phyloP scores from a whole-genome alignment of 2,797 vertebrate species.

The Gobionotothen gibberifrons region DNA sequence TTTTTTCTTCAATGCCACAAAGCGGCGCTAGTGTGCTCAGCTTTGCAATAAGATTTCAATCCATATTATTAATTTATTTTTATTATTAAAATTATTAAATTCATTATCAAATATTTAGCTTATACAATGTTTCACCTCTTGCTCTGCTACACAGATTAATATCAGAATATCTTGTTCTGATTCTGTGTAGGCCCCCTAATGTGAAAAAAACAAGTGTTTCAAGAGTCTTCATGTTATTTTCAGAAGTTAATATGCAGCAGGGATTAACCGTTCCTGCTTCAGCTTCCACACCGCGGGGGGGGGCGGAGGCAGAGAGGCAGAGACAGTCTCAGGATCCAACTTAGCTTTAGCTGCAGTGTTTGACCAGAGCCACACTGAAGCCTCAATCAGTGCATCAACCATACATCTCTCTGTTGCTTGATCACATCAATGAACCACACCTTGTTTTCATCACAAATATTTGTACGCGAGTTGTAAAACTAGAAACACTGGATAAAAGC shows the following conservation, averaged over 20 bases:
- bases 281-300: not conserved
- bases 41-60: not conserved
- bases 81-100: no score
- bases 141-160: not conserved
- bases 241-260: constrained; percentile 7
- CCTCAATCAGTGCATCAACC: not conserved
- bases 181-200: not conserved
- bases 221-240: constrained; percentile 5
- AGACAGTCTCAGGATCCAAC: not conserved
- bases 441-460: no score
- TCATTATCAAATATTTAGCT: not conserved
- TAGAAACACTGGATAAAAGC: no score
- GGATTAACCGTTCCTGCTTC: constrained; percentile 12
- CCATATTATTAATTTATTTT: not conserved
- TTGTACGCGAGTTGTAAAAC: no score
- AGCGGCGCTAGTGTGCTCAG: not conserved
- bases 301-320: not conserved
- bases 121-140: not conserved
- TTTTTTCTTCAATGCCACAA: not conserved
- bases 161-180: not conserved
- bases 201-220: not conserved
- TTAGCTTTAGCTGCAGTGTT: not conserved
- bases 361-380: not conserved
- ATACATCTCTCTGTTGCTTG: no score
- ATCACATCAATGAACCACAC: no score